Conservation (phyloP, 2,888 invertebrate genomes). For the Bimastos eiseni region DNA sequence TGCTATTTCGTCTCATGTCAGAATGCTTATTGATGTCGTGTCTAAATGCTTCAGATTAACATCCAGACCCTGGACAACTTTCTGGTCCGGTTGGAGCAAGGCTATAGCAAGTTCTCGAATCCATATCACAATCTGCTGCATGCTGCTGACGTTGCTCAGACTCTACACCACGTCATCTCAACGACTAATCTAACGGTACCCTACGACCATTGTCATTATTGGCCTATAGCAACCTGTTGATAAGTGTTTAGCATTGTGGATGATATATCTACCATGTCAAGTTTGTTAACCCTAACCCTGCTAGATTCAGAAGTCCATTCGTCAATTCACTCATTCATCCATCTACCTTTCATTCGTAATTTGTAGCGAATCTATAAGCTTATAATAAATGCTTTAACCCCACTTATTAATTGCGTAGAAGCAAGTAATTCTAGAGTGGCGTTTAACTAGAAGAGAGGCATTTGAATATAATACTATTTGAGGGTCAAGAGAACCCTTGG, state of each 20-base stretch:
- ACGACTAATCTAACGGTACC: constrained; percentile 86
- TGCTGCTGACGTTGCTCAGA: constrained; percentile 92
- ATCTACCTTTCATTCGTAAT: neutral
- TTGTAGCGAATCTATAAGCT: no score
- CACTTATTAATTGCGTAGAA: no score
- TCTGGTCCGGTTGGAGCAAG: constrained; percentile 81
- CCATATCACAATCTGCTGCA: constrained; percentile 94
- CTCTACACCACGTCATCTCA: constrained; percentile 86
- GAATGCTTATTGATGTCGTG: neutral
- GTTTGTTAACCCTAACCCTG: neutral
- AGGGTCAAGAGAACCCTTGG: no score
- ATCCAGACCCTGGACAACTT: constrained; percentile 83
- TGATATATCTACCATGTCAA: no score
- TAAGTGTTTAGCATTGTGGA: neutral
- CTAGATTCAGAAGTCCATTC: neutral
- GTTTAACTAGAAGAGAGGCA: no score
- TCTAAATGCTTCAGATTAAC: constrained; percentile 70
- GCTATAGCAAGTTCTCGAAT: constrained; percentile 86
- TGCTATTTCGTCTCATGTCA: no score
- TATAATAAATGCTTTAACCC: no score
- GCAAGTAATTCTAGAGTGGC: no score
- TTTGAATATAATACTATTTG: no score
- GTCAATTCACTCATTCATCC: neutral
- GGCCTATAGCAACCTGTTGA: neutral
- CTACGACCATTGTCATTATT: no score